phyloP scores from a whole-genome alignment of 1,140 invertebrate species.

The Zaprionus capensis region DNA sequence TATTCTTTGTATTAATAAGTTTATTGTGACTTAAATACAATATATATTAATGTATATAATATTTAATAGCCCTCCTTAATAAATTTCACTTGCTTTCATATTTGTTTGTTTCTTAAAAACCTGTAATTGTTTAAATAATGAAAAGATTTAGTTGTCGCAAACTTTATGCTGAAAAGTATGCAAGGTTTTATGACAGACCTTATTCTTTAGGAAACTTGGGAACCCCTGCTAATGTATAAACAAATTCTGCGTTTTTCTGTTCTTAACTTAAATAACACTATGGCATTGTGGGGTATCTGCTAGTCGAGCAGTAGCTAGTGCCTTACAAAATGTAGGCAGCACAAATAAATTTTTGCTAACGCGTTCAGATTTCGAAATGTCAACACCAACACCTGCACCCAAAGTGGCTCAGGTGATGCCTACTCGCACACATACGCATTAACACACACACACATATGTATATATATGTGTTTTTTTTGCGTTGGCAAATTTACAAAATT shows the following conservation, averaged over 20 bases:
- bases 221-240: no score
- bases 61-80: no score
- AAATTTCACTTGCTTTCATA: no score
- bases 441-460: slow-evolving; percentile 18
- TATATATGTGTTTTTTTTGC: slow-evolving; percentile 40
- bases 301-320: neutral
- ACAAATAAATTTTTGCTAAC: slow-evolving; percentile 66
- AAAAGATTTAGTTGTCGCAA: neutral
- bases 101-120: neutral
- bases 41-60: no score
- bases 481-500: slow-evolving; percentile 54
- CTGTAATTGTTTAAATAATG: neutral
- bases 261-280: no score
- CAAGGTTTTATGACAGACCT: neutral
- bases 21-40: no score
- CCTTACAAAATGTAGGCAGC: slow-evolving; percentile 36
- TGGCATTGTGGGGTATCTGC: neutral
- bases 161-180: slow-evolving; percentile 8
- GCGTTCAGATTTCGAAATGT: slow-evolving; percentile 78
- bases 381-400: slow-evolving; percentile 73
- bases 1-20: neutral
- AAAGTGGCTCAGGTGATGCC: slow-evolving; percentile 75
- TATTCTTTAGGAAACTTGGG: no score
- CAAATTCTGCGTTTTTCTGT: neutral
- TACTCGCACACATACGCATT: slow-evolving; percentile 16